Evolutionary conservation across 1,140 invertebrate species (phyloP).

Genomic region (Brevipalpus yothersi): DNA sequence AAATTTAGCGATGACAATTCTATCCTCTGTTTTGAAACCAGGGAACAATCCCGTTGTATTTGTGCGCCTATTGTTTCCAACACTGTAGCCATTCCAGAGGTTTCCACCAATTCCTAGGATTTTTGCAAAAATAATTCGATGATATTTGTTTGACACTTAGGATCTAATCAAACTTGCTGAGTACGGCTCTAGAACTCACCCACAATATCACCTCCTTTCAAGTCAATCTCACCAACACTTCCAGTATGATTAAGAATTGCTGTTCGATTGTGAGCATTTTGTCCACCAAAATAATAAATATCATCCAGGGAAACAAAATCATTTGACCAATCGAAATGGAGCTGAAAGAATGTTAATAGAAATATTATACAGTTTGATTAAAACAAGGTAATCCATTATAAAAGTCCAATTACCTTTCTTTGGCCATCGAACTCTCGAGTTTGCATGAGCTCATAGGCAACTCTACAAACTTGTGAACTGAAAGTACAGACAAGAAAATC

Average conservation of each 20-base stretch:
- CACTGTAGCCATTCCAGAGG: conserved; percentile 86
- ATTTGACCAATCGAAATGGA: conserved; percentile 7
- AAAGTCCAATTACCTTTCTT: neutral
- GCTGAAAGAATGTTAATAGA: neutral
- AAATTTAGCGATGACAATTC: conserved; percentile 12
- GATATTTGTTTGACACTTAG: too few species aligned
- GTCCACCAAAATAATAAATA: conserved; percentile 93
- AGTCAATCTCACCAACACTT: conserved; percentile 39
- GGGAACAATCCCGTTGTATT: conserved; percentile 51
- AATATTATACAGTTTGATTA: neutral
- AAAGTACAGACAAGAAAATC: conserved; percentile 82
- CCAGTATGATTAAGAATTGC: conserved; percentile 44
- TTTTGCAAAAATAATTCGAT: too few species aligned
- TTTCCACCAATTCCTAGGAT: conserved; percentile 62
- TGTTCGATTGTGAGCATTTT: conserved; percentile 57
- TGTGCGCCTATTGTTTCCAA: conserved; percentile 55
- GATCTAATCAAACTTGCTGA: neutral
- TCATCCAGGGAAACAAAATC: conserved; percentile 71
- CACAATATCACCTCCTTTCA: conserved; percentile 51
- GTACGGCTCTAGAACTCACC: neutral
- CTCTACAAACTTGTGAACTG: conserved; percentile 48
- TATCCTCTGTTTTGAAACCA: conserved; percentile 34
- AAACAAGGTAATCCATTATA: neutral
- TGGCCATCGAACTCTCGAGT: neutral
- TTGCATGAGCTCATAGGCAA: conserved; percentile 90